phyloP scores from a whole-genome alignment of 2,888 invertebrate species.

The Deroplatys truncata region DNA sequence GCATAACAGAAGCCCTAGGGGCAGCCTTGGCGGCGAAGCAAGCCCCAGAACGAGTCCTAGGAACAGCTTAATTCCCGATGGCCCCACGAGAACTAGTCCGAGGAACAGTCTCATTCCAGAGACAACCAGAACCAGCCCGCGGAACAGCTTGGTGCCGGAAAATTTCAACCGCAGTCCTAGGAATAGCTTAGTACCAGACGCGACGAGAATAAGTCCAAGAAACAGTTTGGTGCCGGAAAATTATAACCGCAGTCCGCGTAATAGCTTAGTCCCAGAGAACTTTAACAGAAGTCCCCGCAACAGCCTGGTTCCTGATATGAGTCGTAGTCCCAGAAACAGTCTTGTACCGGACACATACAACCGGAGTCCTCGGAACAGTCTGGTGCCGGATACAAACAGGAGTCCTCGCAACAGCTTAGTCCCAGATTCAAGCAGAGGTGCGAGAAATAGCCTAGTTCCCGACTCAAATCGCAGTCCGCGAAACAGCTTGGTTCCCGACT shows the following conservation, averaged over 20 bases:
- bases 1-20: conserved; percentile 39
- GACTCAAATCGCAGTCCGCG: conserved; percentile 56
- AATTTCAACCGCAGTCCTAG: conserved; percentile 53
- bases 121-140: conserved; percentile 54
- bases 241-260: conserved; percentile 43
- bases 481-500: conserved; percentile 52
- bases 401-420: conserved; percentile 45
- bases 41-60: conserved; percentile 58
- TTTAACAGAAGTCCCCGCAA: conserved; percentile 51
- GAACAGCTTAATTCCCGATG: conserved; percentile 58
- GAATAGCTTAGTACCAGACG: conserved; percentile 53
- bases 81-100: conserved; percentile 43
- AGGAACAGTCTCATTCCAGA: conserved; percentile 56
- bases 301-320: conserved; percentile 54
- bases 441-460: conserved; percentile 60
- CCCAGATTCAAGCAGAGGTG: conserved; percentile 48
- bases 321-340: conserved; percentile 59
- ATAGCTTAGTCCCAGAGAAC: conserved; percentile 51
- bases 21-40: conserved; percentile 51
- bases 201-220: conserved; percentile 5
- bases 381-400: conserved; percentile 53
- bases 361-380: conserved; percentile 55
- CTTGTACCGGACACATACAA: conserved; percentile 55
- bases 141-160: conserved; percentile 55
- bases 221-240: conserved; percentile 38